Conservation (phyloP, 2,888 invertebrate genomes). For the Archips crataeganus region DNA sequence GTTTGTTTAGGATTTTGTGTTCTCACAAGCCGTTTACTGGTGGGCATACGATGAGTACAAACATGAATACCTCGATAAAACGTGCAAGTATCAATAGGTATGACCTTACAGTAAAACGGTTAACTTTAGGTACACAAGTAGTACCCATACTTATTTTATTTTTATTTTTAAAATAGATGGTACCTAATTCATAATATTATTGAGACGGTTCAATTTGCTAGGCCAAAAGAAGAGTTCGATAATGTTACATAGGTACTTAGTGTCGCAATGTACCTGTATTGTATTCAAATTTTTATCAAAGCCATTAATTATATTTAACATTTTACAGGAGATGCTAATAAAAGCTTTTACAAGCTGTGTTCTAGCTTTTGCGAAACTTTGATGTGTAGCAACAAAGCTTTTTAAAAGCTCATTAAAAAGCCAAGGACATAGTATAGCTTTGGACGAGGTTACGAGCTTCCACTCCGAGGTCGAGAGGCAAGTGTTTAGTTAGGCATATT, state of each 20-base stretch:
- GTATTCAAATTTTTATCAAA: not conserved
- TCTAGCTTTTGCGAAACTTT: constrained; percentile 20
- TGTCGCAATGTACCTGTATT: not conserved
- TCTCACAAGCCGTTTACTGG: constrained; percentile 2
- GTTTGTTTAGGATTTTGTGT: constrained; percentile 30
- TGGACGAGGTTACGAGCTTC: constrained; percentile 54
- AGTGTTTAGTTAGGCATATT: constrained; percentile 53
- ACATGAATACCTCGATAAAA: not conserved
- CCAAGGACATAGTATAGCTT: constrained; percentile 49
- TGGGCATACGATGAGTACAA: not conserved
- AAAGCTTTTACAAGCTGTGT: constrained; percentile 19
- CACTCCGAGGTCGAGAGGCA: constrained; percentile 64
- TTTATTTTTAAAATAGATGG: not conserved
- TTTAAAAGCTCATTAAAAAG: constrained; percentile 50
- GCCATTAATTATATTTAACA: not conserved
- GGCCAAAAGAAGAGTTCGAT: not conserved
- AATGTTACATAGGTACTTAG: not conserved
- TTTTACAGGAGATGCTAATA: not conserved
- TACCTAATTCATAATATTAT: not conserved
- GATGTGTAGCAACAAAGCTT: constrained; percentile 38
- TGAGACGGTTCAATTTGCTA: not conserved
- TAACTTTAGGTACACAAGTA: not conserved
- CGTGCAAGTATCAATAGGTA: not conserved
- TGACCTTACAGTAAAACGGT: not conserved
- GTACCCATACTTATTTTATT: not conserved